Base-by-base conservation (phyloP, 1,140 invertebrate species). In the Eulimnadia texana region DNA sequence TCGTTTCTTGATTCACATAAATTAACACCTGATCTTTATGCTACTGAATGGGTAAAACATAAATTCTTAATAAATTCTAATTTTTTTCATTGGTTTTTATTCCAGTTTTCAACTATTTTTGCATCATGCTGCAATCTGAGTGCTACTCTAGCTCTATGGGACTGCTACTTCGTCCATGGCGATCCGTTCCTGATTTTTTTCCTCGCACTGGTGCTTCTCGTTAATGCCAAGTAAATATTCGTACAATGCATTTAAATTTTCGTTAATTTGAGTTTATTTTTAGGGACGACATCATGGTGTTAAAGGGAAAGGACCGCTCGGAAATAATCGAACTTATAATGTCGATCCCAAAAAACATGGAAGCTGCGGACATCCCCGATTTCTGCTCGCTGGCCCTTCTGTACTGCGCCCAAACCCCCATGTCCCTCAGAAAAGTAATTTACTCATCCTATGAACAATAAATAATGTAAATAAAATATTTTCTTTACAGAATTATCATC, bases 151-250 rank as follows among this genome's bases (percentile, higher is more conserved):
- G 83, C 82, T 64, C 90, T 99, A 83, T 99, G 96, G 96, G 95
- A 98, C 77, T 79, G 93, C 29, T 98, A 98, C 71, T 94, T 99
- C 70, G 93, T 97, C 77, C 88, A 92, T 72, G 82, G 84, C 23
- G 95, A 99, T 78, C 90, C 91, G 22, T 99, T 98, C 77, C 88
- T 98, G 64, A 82, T 96, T 66, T 93, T 98, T 72, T 98, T 96
- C 70, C 78, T 99, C 52, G 86, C 88, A 1, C 77, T 99, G 23
- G 95, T 98, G 50, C 93, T 99, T 77, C 80, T 98, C 13, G 83
- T 98, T 51, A 98, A 98, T 81, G 89, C 89, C n/a, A 85, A 83
- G 83, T 85, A 72, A 73, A 75, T 6, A 19, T 60, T 11, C n/a
- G 29, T 10, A 20, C 3, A 19, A 22, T 42, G 23, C 11, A 23